Evolutionary conservation across 2,113 vertebrate species (phyloP), one percentile per base, ranked within the genome.

Genomic region (Pimephales promelas): DNA sequence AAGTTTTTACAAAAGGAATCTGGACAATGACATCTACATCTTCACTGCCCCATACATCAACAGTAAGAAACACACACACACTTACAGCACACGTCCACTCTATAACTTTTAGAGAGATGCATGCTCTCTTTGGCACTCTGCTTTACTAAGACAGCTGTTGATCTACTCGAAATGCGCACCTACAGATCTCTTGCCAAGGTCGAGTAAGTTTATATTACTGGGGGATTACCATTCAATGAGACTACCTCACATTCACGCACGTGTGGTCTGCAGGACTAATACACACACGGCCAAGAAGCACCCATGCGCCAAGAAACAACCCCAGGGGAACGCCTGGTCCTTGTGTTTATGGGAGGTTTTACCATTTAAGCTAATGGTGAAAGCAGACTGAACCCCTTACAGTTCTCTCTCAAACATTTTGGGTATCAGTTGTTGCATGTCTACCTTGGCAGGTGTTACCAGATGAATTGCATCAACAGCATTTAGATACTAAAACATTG

Each of bases 11-110:
- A 99, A 99, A 89, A 93, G 98, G 84, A 97, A 97, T 87, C 94
- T 99, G 86, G 97, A 99, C 93, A 99, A 99, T 83, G 95, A 97
- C 87, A 96, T 98, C 86, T 99, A 98, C 89, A 95, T 99, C 90
- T 99, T 99, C 90, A 99, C 98, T 56, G 97, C 97, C 82, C 97
- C 98, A 0, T 94, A 94, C 92, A 96, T 97, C 91, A 98, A 96
- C 91, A 95, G 98, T 98, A 96, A 95, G 97, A 94, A 79, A 85
- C 61, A 22, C 61, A 40, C 47, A 57, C 56, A 36, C 64, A 36
- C 59, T 74, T 74, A 59, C 34, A 26, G 6, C 49, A 40, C 74
- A 74, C 1, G 31, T 45, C 77, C 4, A 59, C 31, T 64, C 14
- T 45, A 22, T 20, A 62, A 40, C 54, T 24, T 31, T 59, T 84